Percentiles rank a stretch among this genome's conserved stretches.
Conservation (phyloP, 2,888 invertebrate genomes). For the Venusia cambrica region DNA sequence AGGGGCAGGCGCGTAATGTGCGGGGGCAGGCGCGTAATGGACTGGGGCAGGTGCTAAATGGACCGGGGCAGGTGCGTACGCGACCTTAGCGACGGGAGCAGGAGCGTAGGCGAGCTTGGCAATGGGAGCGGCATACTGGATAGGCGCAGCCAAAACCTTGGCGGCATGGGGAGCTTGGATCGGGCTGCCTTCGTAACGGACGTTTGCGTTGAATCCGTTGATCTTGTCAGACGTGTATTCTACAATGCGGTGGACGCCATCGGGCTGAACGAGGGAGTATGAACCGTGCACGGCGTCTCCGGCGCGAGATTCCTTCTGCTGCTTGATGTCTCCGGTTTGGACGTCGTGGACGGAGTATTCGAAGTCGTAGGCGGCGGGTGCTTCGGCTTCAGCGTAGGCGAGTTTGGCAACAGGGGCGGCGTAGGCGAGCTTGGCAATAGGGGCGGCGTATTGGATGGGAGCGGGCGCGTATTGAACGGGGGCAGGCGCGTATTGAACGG, state of each 20-base stretch:
- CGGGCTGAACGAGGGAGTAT: constrained; percentile 74
- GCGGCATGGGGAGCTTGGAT: constrained; percentile 37
- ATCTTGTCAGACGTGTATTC: constrained; percentile 68
- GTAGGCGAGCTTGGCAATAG: constrained; percentile 46
- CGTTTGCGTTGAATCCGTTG: constrained; percentile 70
- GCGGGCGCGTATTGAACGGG: constrained; percentile 17
- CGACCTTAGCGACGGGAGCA: constrained; percentile 30
- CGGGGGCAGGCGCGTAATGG: constrained; percentile 34
- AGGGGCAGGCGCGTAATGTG: constrained; percentile 34
- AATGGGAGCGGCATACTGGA: constrained; percentile 40
- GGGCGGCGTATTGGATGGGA: constrained; percentile 25
- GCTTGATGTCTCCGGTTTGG: constrained; percentile 69
- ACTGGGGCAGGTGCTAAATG: too few species aligned
- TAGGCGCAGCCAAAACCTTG: constrained; percentile 40
- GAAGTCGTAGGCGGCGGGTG: constrained; percentile 68
- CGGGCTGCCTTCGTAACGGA: constrained; percentile 67
- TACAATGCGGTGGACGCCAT: constrained; percentile 67
- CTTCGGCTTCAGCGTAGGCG: constrained; percentile 56
- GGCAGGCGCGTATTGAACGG: constrained; percentile 15
- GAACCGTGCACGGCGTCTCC: constrained; percentile 69
- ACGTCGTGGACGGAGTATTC: constrained; percentile 68
- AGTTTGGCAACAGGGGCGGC: constrained; percentile 51
- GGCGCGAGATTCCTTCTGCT: constrained; percentile 66
- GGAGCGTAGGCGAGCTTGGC: constrained; percentile 41
- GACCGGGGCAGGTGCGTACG: constrained; percentile 33